phyloP scores from a whole-genome alignment of 1,140 invertebrate species.

The Pseudomyrmex pallidus region DNA sequence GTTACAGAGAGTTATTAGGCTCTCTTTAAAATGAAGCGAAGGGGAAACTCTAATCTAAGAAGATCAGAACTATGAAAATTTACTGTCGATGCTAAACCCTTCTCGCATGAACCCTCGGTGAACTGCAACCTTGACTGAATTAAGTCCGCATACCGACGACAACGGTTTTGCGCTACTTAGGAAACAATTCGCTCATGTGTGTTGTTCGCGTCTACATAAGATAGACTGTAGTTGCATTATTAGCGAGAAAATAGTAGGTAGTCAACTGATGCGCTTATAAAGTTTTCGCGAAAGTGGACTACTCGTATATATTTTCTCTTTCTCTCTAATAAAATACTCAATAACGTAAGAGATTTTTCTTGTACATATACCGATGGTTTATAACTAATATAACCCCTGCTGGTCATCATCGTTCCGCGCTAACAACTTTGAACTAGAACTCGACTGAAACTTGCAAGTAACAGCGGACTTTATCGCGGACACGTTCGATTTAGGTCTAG shows the following conservation, averaged over 20 bases:
- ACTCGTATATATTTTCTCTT: background rate
- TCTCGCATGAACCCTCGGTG: background rate
- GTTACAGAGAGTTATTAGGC: too few relatives aligned
- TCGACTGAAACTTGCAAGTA: conserved; percentile 15
- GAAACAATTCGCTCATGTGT: conserved; percentile 24
- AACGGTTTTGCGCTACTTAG: background rate
- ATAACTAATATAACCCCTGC: conserved; percentile 25
- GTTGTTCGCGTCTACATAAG: conserved; percentile 10
- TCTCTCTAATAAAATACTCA: background rate
- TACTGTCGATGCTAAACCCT: too few relatives aligned
- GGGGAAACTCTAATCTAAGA: too few relatives aligned
- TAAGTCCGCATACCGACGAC: conserved; percentile 22
- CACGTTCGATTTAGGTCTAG: conserved; percentile 17
- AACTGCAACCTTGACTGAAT: conserved; percentile 33
- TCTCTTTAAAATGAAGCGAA: too few relatives aligned
- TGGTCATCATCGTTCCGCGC: background rate
- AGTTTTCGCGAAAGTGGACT: background rate
- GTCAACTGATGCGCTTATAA: conserved; percentile 23
- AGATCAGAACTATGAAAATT: too few relatives aligned
- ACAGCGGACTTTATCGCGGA: background rate
- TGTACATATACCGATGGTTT: background rate
- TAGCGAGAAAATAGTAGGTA: conserved; percentile 40
- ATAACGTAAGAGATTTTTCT: background rate
- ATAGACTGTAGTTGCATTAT: conserved; percentile 42
- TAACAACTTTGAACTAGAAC: conserved; percentile 18